These are phyloP conservation scores for Neodiprion lecontei DNA, from an alignment of 1,140 invertebrate genomes.

Conservation along the genomic window DNA sequence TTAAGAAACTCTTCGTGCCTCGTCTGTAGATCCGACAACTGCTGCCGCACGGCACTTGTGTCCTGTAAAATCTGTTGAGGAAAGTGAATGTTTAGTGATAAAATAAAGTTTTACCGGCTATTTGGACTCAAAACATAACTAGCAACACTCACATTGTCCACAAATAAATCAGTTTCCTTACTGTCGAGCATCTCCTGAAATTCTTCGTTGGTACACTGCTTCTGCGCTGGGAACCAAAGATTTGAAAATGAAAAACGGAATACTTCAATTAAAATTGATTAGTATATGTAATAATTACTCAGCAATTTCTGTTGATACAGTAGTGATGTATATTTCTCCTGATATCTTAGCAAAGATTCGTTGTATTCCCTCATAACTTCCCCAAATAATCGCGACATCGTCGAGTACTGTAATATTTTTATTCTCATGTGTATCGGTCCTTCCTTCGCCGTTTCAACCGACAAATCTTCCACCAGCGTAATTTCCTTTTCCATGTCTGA, in stretches of 20 bases:
- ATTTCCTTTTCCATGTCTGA: constrained; percentile 50
- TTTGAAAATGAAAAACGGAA: constrained; percentile 9
- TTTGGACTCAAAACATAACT: constrained; percentile 16
- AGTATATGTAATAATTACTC: constrained; percentile 61
- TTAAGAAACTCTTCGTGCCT: constrained; percentile 84
- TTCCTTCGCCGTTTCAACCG: constrained; percentile 35
- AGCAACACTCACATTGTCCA: constrained; percentile 66
- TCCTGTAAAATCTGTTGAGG: constrained; percentile 78
- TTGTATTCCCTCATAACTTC: constrained; percentile 79
- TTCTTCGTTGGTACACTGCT: constrained; percentile 64
- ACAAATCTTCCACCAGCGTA: constrained; percentile 39
- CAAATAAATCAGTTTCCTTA: constrained; percentile 65
- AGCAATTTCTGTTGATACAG: constrained; percentile 80
- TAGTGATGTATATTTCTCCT: constrained; percentile 75
- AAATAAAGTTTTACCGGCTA: not conserved
- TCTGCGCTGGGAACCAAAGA: constrained; percentile 59
- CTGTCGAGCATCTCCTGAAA: constrained; percentile 62
- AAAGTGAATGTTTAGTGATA: constrained; percentile 19
- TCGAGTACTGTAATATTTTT: constrained; percentile 60
- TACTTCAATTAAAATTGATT: constrained; percentile 12
- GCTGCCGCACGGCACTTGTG: constrained; percentile 79
- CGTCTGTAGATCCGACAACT: constrained; percentile 82
- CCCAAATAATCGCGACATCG: constrained; percentile 56
- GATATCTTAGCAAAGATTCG: constrained; percentile 74
- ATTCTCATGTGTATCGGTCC: constrained; percentile 54